These are phyloP conservation scores for Mechanitis mazaeus DNA, from an alignment of 2,888 invertebrate genomes.

Conservation along the genomic window DNA sequence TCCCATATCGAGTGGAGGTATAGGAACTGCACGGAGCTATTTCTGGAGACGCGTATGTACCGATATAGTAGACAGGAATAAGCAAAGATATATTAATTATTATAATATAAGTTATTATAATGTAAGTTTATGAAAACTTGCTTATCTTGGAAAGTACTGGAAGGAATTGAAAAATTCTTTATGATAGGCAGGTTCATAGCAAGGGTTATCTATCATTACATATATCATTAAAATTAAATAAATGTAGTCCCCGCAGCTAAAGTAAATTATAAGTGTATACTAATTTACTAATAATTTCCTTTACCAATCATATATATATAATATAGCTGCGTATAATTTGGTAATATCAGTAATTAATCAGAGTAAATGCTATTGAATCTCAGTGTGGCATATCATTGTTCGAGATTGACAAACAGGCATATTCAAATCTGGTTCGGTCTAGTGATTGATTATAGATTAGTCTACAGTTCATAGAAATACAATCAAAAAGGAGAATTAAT, in stretches of 20 bases:
- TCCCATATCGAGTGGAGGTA: slow-evolving; percentile 12
- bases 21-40: too few species aligned
- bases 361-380: slow-evolving; percentile 10
- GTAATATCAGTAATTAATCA: slow-evolving; percentile 11
- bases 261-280: too few species aligned
- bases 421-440: neutral
- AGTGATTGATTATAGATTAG: neutral
- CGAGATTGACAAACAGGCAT: neutral
- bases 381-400: slow-evolving; percentile 13
- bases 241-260: too few species aligned
- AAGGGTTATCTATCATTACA: too few species aligned
- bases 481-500: too few species aligned
- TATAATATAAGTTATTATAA: neutral
- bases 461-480: too few species aligned
- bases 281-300: too few species aligned
- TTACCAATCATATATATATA: neutral
- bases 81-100: neutral
- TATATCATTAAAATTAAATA: too few species aligned
- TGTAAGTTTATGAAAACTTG: neutral
- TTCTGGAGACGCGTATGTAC: neutral
- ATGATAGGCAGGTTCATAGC: too few species aligned
- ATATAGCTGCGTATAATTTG: neutral
- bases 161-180: too few species aligned
- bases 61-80: neutral
- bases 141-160: too few species aligned